These are phyloP conservation scores for Pleuronectes platessa DNA, from an alignment of 2,113 vertebrate genomes.

Conservation along the genomic window DNA sequence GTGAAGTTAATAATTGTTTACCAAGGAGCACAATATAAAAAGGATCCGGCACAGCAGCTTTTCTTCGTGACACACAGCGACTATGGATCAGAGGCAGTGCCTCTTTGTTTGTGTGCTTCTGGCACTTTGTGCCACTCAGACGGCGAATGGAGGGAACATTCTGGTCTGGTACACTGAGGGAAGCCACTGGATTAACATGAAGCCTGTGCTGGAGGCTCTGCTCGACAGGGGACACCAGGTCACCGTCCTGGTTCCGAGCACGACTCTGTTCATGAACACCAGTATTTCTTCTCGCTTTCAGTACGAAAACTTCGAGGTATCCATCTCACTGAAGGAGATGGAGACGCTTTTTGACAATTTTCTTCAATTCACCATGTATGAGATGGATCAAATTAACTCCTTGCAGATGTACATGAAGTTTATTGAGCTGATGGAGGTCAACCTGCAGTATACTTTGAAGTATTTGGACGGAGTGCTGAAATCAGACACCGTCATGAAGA, in stretches of 20 bases:
- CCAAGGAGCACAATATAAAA: not conserved
- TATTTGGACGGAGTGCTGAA: conserved; percentile 71
- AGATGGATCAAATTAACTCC: conserved; percentile 63
- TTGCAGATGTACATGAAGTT: conserved; percentile 53
- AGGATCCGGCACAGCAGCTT: not conserved
- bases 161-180: conserved; percentile 83
- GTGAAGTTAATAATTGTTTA: conserved; percentile 61
- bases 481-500: conserved; percentile 69
- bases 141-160: conserved; percentile 74
- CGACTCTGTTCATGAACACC: conserved; percentile 50
- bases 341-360: conserved; percentile 33
- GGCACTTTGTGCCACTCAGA: conserved; percentile 59
- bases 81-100: conserved; percentile 40
- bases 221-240: conserved; percentile 76
- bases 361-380: conserved; percentile 68
- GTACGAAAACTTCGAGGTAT: conserved; percentile 60
- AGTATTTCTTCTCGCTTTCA: conserved; percentile 42
- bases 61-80: not conserved
- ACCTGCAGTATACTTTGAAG: conserved; percentile 11
- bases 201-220: conserved; percentile 75
- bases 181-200: conserved; percentile 87
- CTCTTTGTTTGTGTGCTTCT: conserved; percentile 53
- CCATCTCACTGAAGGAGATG: conserved; percentile 38
- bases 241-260: conserved; percentile 71
- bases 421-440: not conserved